Base-by-base conservation (phyloP, 2,888 invertebrate genomes). In the Nezara viridula region DNA sequence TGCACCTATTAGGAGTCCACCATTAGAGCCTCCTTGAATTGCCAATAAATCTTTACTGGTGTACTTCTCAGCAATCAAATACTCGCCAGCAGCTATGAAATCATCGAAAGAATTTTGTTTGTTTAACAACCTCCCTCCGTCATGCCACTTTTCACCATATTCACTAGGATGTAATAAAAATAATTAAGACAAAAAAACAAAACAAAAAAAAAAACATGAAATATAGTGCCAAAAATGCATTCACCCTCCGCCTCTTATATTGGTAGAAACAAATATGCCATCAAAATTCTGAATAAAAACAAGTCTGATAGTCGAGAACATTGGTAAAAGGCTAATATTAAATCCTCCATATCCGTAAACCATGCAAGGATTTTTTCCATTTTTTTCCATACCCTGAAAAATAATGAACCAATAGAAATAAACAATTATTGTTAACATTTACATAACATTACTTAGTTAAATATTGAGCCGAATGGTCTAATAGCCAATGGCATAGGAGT, bases 101-200 rank as follows among this genome's bases (percentile, higher is more conserved):
- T 99, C 99, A 93, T 99, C 97, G 93, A 99, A 99, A 85, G 96
- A 97, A 93, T 99, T 99, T 94, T 99, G 99, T 92, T 99, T 99
- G 92, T 98, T 98, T 6, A 96, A 94, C 90, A 97, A 94, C 40
- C 97, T 96, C 3, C 99, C 99, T 12, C 95, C 97, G 93, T 98
- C 97, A 93, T 99, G 99, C 99, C 99, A 99, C 91, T 96, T 96
- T 93, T 98, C 98, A 77, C 99, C 99, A 93, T 99, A 99, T 93
- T 99, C 99, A 2, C 98, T 98, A 93, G 7, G 16, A 32, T 0
- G 19, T 50, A 24, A 50, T 50, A 47, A 21, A 86, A 50, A 1
- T 5, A 86, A 24, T 3, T 12, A 40, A 40, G 37, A 40, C 85
- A 1, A 14, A 32, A 37, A 85, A 88, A 85, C 27, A 27, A 37